Conservation (phyloP, 1,140 invertebrate genomes). For the Zophobas morio region DNA sequence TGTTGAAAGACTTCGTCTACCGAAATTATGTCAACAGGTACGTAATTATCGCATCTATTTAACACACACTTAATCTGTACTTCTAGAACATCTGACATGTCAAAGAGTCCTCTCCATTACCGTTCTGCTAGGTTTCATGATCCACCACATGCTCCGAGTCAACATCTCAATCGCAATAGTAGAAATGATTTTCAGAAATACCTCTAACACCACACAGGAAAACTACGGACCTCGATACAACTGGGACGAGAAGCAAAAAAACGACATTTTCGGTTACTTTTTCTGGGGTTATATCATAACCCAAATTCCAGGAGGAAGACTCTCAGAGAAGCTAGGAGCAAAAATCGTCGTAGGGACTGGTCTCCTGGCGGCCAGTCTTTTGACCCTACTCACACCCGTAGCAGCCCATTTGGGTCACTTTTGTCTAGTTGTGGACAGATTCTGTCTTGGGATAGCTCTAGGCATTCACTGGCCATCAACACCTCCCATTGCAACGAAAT, state of each 20-base stretch:
- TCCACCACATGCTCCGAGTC: constrained; percentile 76
- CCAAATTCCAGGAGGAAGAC: constrained; percentile 86
- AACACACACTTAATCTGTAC: no score
- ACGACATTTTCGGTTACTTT: constrained; percentile 84
- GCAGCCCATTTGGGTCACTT: constrained; percentile 73
- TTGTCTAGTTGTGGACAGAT: constrained; percentile 73
- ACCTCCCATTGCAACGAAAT: constrained; percentile 87
- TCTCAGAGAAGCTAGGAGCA: constrained; percentile 84
- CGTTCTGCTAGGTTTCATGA: constrained; percentile 80
- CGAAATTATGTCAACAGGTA: no score
- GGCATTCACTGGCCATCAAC: constrained; percentile 91
- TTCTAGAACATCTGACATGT: constrained; percentile 76
- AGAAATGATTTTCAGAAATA: constrained; percentile 77
- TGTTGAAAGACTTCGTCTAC: no score
- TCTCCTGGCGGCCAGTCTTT: constrained; percentile 82
- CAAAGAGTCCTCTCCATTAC: constrained; percentile 83
- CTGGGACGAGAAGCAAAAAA: constrained; percentile 72
- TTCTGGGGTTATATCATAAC: constrained; percentile 91
- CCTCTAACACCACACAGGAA: neutral
- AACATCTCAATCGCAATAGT: constrained; percentile 91
- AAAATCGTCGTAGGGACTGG: constrained; percentile 86
- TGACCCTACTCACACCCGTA: constrained; percentile 85
- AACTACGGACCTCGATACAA: constrained; percentile 43
- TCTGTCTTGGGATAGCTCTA: constrained; percentile 79
- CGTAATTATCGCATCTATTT: no score